These are phyloP conservation scores for Frankliniella fusca DNA, from an alignment of 2,888 invertebrate genomes.

Conservation along the genomic window DNA sequence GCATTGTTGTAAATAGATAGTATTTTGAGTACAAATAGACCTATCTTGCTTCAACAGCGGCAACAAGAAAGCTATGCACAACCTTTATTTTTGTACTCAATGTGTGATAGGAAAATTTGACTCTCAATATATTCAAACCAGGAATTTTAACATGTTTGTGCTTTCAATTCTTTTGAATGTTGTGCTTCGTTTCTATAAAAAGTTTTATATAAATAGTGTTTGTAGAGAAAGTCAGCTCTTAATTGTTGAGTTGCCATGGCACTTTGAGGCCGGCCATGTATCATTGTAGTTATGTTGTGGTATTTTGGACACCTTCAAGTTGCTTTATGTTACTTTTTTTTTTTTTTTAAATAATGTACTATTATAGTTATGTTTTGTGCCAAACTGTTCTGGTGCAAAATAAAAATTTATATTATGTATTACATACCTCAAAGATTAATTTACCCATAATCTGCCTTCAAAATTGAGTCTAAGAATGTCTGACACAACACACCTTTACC, in stretches of 20 bases:
- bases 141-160: not conserved
- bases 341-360: constrained; percentile 23
- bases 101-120: constrained; percentile 6
- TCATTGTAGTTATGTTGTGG: constrained; percentile 19
- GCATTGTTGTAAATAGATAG: constrained; percentile 10
- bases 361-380: constrained; percentile 23
- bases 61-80: constrained; percentile 1
- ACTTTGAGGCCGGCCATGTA: constrained; percentile 13
- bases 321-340: constrained; percentile 24
- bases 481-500: too few relatives aligned
- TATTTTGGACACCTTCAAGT: constrained; percentile 20
- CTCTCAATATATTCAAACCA: not conserved
- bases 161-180: not conserved
- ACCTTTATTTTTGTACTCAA: not conserved
- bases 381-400: constrained; percentile 9
- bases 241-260: not conserved
- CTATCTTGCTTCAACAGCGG: not conserved
- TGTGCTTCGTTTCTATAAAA: constrained; percentile 1
- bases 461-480: too few relatives aligned
- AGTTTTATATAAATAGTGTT: constrained; percentile 21
- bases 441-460: not conserved
- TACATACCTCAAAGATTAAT: not conserved
- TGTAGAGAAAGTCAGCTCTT: not conserved
- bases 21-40: constrained; percentile 8
- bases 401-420: constrained; percentile 27